Base-by-base conservation (phyloP, 2,113 vertebrate species). In the Columba janthina region DNA sequence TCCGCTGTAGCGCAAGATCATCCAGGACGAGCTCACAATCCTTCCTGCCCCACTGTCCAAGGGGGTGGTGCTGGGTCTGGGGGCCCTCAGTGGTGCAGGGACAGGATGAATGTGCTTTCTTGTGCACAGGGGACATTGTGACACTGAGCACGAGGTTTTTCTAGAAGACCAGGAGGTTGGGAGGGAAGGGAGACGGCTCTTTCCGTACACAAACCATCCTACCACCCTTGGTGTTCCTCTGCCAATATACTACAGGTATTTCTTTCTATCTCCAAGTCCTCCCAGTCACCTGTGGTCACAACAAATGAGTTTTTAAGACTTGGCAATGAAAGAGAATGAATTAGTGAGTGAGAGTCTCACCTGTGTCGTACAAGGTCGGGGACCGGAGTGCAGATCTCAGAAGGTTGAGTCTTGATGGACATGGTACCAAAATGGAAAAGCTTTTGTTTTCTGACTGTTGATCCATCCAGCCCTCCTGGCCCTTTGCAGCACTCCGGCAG, bases 121-220 rank as follows among this genome's bases (percentile, higher is more conserved):
- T 57, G 34, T 25, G 42, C 12, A 5, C 1, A 1, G 25, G 21
- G 32, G 16, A 40, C 2, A 0, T 32, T 29, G n/a, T 15, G 20
- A 34, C n/a, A 21, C 29, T 24, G 16, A 22, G 50, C 38, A 21
- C 40, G 64, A 31, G 40, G 71, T 42, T 57, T 40, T 77, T 3
- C 76, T 48, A 15, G 12, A 34, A 90, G 25, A 20, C 79, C 26
- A 21, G 29, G 24, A n/a, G 38, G 9, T 29, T 28, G 32, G 61
- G 28, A 71, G 12, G 26, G 53, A 65, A 16, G 25, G 53, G 40
- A n/a, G 15, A 8, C 9, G 19, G 8, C 51, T 65, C 15, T 12
- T 61, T 8, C 16, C 56, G 11, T 62, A 12, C 3, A 20, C 57
- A 64, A 31, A n/a, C 31, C 58, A 15, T 11, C 46, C 61, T 44